Base-by-base conservation (phyloP, 1,140 invertebrate genomes). In the Ips nitidus region DNA sequence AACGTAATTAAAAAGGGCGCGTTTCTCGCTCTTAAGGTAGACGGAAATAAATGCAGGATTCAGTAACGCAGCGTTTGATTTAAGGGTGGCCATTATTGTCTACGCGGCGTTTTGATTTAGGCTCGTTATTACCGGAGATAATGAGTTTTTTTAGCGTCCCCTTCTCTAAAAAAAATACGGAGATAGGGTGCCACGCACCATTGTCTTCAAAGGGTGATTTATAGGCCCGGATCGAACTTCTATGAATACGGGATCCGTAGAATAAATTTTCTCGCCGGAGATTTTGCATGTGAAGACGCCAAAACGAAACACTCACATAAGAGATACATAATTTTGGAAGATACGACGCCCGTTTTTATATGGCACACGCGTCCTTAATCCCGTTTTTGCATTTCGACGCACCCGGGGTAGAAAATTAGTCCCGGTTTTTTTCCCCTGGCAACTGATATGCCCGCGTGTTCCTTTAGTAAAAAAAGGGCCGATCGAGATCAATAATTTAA, bases 131-230 rank as follows among this genome's bases (percentile, higher is more conserved):
- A 66, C 42, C 53, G 64, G 39, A 58, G 64, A 66, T 66, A 66
- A 66, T 66, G 64, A 66, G 64, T 56, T 66, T 66, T 66, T 63
- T 65, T 58, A 47, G 53, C 64, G 39, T 55, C 53, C 64, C 42
- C 42, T 41, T 45, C 40, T 58, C 22, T 43, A 22, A 58, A 58
- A 66, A 66, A 61, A 47, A 47, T 5, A 47, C n/a, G 4, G 45
- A 60, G 64, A 57, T 57, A 42, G 64, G 64, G 53, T 66, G 64
- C 53, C 64, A 66, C 64, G 64, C 53, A 45, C 64, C 64, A 66
- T 66, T 66, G 64, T 66, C 53, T 66, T 58, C 53, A 66, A 66
- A 57, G 64, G 64, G 64, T 66, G 56, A 66, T 66, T 66, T 66
- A 66, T 66, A 52, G 42, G 5, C 64, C 4, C 6, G 41, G n/a